Conservation (phyloP, 2,113 vertebrate genomes). For the Loxodonta africana region DNA sequence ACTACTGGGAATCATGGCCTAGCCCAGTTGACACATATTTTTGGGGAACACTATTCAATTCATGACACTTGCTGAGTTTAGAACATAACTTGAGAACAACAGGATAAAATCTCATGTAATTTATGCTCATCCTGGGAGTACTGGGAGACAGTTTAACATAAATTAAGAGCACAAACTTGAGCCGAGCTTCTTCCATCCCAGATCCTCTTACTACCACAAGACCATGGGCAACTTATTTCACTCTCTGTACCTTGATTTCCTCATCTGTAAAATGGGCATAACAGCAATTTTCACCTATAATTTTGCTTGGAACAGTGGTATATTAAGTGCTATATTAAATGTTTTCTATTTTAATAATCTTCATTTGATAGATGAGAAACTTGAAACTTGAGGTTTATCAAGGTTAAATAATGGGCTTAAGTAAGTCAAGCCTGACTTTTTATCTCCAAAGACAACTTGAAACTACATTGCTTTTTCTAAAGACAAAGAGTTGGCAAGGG, state of each 20-base stretch:
- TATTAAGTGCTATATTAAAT: not conserved
- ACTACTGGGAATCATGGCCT: no score
- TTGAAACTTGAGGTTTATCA: not conserved
- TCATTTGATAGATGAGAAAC: not conserved
- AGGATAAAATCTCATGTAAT: not conserved
- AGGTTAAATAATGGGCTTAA: not conserved
- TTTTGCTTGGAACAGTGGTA: not conserved
- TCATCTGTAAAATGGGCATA: conserved; percentile 3
- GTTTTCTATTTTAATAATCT: conserved; percentile 14
- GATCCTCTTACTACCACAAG: not conserved
- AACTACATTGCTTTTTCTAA: not conserved
- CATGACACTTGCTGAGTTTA: not conserved
- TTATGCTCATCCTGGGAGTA: not conserved
- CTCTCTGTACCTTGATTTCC: not conserved
- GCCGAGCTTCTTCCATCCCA: not conserved
- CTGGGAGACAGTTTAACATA: not conserved
- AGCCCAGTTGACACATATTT: no score
- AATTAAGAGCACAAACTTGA: not conserved
- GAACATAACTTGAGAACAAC: not conserved
- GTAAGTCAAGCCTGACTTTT: not conserved
- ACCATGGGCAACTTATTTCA: not conserved
- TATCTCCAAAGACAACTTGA: not conserved
- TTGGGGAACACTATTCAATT: no score
- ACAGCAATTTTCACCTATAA: not conserved
- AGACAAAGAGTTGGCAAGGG: not conserved